Evolutionary conservation across 2,113 vertebrate genomes (phyloP).

Genomic region (Theristicus caerulescens): DNA sequence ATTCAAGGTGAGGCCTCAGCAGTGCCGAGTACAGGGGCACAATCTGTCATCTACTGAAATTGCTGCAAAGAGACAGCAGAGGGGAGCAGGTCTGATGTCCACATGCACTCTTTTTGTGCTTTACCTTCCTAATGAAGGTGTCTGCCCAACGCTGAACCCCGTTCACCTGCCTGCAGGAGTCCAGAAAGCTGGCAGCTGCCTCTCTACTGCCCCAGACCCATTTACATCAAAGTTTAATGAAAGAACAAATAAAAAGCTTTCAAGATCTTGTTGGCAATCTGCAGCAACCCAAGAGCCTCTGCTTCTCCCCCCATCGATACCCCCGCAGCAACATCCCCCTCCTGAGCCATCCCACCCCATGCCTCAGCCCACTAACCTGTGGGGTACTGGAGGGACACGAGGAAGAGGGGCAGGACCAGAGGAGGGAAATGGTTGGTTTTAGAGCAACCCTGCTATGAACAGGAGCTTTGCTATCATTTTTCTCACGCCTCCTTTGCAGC

Average conservation of each 20-base stretch:
- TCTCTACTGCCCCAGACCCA: background rate
- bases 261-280: background rate
- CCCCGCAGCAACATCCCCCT: no score
- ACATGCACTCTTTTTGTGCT: fast-evolving
- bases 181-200: background rate
- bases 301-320: background rate
- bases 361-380: no score
- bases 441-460: background rate
- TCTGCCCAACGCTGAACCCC: background rate
- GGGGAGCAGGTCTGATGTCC: background rate
- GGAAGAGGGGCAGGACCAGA: background rate
- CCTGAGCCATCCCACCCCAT: no score
- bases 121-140: background rate
- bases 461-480: background rate
- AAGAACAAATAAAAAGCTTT: background rate
- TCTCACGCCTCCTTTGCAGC: background rate
- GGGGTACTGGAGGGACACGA: fast-evolving
- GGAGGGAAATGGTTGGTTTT: background rate
- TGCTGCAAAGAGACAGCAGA: background rate
- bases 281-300: background rate
- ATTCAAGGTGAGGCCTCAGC: no score
- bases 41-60: background rate
- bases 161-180: background rate
- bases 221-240: background rate
- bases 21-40: no score